These are phyloP conservation scores for Battus philenor DNA, from an alignment of 1,140 invertebrate genomes.

Conservation along the genomic window DNA sequence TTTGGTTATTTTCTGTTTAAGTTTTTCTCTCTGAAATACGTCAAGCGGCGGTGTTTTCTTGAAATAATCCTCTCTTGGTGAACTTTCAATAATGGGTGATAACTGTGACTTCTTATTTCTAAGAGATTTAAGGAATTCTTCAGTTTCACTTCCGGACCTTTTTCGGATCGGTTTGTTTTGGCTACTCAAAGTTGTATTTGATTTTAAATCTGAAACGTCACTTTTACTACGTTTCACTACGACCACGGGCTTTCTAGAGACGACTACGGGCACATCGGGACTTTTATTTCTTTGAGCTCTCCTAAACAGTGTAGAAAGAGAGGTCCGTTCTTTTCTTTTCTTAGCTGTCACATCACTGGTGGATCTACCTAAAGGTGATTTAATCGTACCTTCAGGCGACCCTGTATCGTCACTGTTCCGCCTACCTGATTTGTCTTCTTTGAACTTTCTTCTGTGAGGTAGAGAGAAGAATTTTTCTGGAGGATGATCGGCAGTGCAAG, in stretches of 20 bases:
- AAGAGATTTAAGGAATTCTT: conserved; percentile 73
- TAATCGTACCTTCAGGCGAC: conserved; percentile 31
- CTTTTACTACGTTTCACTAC: conserved; percentile 80
- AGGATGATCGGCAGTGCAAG: conserved; percentile 75
- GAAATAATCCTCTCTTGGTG: conserved; percentile 82
- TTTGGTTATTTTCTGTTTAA: conserved; percentile 19
- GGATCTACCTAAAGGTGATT: conserved; percentile 65
- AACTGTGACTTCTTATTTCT: conserved; percentile 80
- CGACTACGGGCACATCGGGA: conserved; percentile 54
- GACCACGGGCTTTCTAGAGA: conserved; percentile 55
- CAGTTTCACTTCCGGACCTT: conserved; percentile 72
- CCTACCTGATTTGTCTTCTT: conserved; percentile 53
- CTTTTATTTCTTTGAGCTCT: conserved; percentile 63
- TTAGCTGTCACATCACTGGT: conserved; percentile 75
- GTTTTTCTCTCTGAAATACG: conserved; percentile 50
- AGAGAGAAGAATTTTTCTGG: conserved; percentile 81
- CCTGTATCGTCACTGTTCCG: conserved; percentile 66
- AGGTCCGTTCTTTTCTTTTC: conserved; percentile 67
- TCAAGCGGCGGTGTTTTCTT: conserved; percentile 65
- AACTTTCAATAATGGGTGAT: conserved; percentile 86
- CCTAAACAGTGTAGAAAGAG: conserved; percentile 79
- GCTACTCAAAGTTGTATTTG: conserved; percentile 61
- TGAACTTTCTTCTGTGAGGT: conserved; percentile 73
- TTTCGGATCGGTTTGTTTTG: conserved; percentile 63
- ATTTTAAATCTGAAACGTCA: conserved; percentile 80